A percentile compares a stretch with the other conserved stretches of the same genome.
Evolutionary conservation across 2,888 invertebrate genomes (phyloP).

Genomic region (Rhagonycha fulva): DNA sequence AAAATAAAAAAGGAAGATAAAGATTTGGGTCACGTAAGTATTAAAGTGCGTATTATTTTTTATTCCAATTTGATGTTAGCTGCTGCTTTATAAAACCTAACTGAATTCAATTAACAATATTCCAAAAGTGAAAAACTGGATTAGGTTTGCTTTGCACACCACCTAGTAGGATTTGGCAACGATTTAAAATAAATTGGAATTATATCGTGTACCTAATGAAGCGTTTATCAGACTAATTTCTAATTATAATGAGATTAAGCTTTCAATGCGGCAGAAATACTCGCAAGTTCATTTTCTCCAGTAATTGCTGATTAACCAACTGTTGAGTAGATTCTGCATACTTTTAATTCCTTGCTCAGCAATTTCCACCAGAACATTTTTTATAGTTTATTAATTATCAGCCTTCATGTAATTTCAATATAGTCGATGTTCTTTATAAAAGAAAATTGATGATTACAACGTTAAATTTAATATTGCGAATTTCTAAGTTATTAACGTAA

Average conservation of each 20-base stretch:
- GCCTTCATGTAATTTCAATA: background rate
- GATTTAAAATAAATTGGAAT: conserved; percentile 7
- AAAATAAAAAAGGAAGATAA: conserved; percentile 85
- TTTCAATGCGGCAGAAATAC: conserved; percentile 12
- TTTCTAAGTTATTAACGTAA: too few species aligned
- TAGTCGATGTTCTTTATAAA: background rate
- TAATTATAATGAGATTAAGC: conserved; percentile 22
- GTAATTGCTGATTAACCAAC: conserved; percentile 23
- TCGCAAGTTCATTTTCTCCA: conserved; percentile 20
- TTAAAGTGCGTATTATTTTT: conserved; percentile 46
- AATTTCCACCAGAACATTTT: conserved; percentile 10
- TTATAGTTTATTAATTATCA: background rate
- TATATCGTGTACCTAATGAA: conserved; percentile 11
- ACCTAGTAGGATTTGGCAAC: background rate
- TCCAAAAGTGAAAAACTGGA: background rate
- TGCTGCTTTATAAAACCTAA: background rate
- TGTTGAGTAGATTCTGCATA: conserved; percentile 16
- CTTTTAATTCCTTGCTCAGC: conserved; percentile 22
- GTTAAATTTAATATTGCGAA: too few species aligned
- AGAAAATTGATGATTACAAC: too few species aligned
- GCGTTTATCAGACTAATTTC: conserved; percentile 15
- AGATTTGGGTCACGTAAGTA: conserved; percentile 75
- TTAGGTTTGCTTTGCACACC: background rate
- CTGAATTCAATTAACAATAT: background rate
- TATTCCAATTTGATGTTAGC: background rate